Base-by-base conservation (phyloP, 1,140 invertebrate genomes). In the Harpegnathos saltator region DNA sequence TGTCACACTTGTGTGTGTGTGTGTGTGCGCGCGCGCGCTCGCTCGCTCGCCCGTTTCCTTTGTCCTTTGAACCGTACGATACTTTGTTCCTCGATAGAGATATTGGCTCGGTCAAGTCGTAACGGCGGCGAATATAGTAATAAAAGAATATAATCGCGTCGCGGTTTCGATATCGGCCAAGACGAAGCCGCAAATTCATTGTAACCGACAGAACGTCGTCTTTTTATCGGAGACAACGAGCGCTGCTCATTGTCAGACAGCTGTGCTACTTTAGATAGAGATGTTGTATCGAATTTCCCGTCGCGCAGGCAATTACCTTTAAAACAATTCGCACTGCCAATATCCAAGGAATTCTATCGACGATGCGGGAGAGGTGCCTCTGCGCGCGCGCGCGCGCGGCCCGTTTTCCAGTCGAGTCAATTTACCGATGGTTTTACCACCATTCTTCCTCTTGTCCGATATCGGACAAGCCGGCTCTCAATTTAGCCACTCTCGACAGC, bases 281-380 rank as follows among this genome's bases (percentile, higher is more conserved):
- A 80, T 56, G 33, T 50, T 72, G 56, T 80, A 86, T 86, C 52
- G 75, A 80, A 80, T 81, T 78, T 73, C 33, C 22, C 22, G 14
- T 56, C 66, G 59, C 48, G 15, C 15, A 52, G 61, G 56, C 44
- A 66, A 54, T 81, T 82, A 82, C 56, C 69, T 58, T 50, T 24
- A 44, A 74, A 73, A 74, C 69, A 85, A 74, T 85, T 69, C 77
- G 80, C 84, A 74, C 82, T 84, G 74, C 50, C 68, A 69, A 61
- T 50, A 22, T 54, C 75, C 44, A 12, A 61, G 69, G 14, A 82
- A 74, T 85, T 80, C 83, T 63, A 85, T 82, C 58, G 62, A 4
- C 19, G 59, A 65, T 77, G 29, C 61, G 22, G 26, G 48, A 5
- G 29, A 5, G 29, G 5, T 33, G 5, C 29, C 29, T n/a, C n/a